Evolutionary conservation across 1,140 invertebrate genomes (phyloP), one percentile per base, ranked within the genome.

Genomic region (Pygmarrhopalites habei): DNA sequence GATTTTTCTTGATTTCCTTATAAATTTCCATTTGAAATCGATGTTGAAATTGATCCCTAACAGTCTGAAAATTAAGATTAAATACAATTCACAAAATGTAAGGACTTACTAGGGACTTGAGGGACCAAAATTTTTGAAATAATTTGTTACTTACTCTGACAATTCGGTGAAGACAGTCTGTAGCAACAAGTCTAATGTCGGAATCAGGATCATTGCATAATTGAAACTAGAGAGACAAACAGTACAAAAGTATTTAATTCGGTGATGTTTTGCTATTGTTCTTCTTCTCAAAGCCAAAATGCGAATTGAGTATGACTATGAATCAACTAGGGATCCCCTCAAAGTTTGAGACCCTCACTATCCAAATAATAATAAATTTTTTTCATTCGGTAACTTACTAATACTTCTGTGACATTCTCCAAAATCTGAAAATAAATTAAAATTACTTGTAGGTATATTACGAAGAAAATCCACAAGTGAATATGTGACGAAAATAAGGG

Each of bases 1-100:
- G 86, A 76, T 88, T 89, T 71, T 84, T 85, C 72, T 88, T 88
- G 30, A 90, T 87, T 75, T 89, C 87, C 69, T 86, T 85, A 72
- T 86, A 89, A n/a, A 90, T 75, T 73, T 89, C 87, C 68, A 88
- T 82, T 70, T 87, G 83, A 53, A 91, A 79, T 71, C 87, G 83
- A 19, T 52, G 62, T 30, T 65, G 65, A 15, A 49, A 39, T 0
- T 43, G 58, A 44, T 64, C 68, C n/a, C 60, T 58, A 21, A 67
- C 44, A 2, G 60, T 64, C 65, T 70, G 32, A 3, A 57, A 14
- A 52, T 23, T 7, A 12, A 14, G 4, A 14, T 55, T 26, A 55
- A 19, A 49, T 49, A 19, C n/a, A 12, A 19, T 49, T 12, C 7
- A 10, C 23, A 19, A 19, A 10, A 49, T 19, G 7, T 10, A 10